These are phyloP conservation scores for Hymenochirus boettgeri DNA, from an alignment of 2,113 vertebrate genomes.

Conservation along the genomic window DNA sequence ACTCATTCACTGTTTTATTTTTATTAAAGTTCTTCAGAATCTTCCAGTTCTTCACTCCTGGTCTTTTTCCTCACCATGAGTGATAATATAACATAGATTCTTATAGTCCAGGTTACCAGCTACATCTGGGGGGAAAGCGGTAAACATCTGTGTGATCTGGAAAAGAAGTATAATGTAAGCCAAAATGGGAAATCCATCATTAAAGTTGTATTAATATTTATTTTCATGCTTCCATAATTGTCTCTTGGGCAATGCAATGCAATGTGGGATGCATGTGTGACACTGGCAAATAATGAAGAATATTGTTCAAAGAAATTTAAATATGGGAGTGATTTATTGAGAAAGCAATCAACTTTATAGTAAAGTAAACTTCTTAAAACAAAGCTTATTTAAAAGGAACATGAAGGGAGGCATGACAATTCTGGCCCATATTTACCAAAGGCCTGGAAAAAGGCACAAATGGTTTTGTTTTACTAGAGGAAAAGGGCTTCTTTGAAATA, in stretches of 20 bases:
- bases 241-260: slow-evolving; percentile 6
- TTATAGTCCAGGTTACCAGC: slow-evolving; percentile 84
- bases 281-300: neutral
- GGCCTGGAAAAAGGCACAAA: too few relatives aligned
- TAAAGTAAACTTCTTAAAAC: neutral
- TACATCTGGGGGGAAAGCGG: slow-evolving; percentile 81
- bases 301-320: slow-evolving; percentile 18
- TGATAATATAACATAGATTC: slow-evolving; percentile 86
- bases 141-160: slow-evolving; percentile 83
- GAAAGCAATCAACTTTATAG: slow-evolving; percentile 28
- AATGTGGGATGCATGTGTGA: slow-evolving; percentile 29
- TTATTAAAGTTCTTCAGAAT: neutral
- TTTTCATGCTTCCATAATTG: slow-evolving; percentile 10
- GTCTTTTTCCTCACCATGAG: slow-evolving; percentile 84
- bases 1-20: neutral
- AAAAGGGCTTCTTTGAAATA: too few relatives aligned
- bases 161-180: slow-evolving; percentile 31
- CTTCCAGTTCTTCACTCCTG: slow-evolving; percentile 49
- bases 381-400: neutral
- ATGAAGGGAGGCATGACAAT: too few relatives aligned
- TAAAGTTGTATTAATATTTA: slow-evolving; percentile 8
- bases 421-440: too few relatives aligned
- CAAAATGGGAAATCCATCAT: slow-evolving; percentile 2
- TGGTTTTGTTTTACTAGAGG: too few relatives aligned
- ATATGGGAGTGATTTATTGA: slow-evolving; percentile 17